Evolutionary conservation across 2,888 invertebrate species (phyloP), one percentile per base, ranked within the genome.

Genomic region (Phortica magna): DNA sequence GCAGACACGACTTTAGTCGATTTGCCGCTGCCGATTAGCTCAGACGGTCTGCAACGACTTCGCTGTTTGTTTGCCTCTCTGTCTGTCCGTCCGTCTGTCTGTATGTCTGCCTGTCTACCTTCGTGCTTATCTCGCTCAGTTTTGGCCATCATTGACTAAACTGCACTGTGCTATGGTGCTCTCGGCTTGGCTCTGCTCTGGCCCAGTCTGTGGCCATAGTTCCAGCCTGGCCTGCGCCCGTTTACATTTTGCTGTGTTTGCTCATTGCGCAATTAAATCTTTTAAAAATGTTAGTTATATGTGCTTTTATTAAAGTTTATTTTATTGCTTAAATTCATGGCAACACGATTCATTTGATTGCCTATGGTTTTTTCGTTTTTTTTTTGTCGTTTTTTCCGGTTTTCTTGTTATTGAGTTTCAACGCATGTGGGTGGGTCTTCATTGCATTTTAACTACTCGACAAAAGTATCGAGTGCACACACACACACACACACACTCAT

Each of bases 341-440:
- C 17, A 59, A 59, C 59, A 59, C 59, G 59, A 59, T 59, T 59
- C 17, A 59, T 59, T 59, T 59, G 59, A 31, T 31, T 31, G 31
- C 31, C 31, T 31, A 31, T 31, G 31, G 31, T 31, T 0, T 31
- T 31, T 31, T 31, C 3, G 1, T 31, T 31, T 31, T 31, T 31
- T 31, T 31, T 31, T 31, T 31, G 1, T 31, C 3, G 1, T 31
- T 31, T 3, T 59, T 59, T 59, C 59, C 59, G 17, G 19, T 59
- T 9, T 59, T 59, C n/a, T 59, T 84, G 85, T 78, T 84, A 80
- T 67, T 65, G 31, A 67, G 19, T 42, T 41, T 70, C n/a, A 61
- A 57, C 39, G 57, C 39, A 14, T 48, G 17, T 41, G 22, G 53
- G 22, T 10, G 31, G 31, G 31, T 31, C 31, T 31, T 31, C 31